A percentile compares a stretch with the other conserved stretches of the same genome.
These are phyloP conservation scores for Synergus japonicus DNA, from an alignment of 2,888 invertebrate genomes.

Conservation along the genomic window DNA sequence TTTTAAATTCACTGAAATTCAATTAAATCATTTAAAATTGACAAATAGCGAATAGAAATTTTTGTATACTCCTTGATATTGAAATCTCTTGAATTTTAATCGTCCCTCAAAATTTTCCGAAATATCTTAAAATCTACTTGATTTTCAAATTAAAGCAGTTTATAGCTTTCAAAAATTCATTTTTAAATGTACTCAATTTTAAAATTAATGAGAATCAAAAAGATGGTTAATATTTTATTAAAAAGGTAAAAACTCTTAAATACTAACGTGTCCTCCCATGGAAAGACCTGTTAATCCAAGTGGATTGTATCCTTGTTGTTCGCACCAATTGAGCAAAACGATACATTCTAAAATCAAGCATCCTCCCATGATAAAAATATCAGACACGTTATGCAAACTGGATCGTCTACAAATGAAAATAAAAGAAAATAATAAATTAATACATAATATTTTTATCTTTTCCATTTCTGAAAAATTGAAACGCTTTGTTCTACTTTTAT, in stretches of 20 bases:
- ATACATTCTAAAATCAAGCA: conserved; percentile 95
- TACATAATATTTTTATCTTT: conserved; percentile 1
- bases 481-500: conserved; percentile 43
- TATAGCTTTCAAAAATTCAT: no score
- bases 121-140: no score
- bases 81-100: no score
- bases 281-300: conserved; percentile 96
- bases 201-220: neutral
- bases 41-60: no score
- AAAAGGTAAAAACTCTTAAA: neutral
- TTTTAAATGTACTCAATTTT: no score
- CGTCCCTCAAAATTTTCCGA: no score
- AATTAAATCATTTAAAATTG: no score
- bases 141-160: no score
- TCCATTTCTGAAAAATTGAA: neutral
- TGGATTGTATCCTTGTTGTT: conserved; percentile 93
- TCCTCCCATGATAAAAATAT: conserved; percentile 99
- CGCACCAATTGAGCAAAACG: conserved; percentile 96
- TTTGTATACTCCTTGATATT: no score
- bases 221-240: neutral
- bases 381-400: conserved; percentile 95
- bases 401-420: conserved; percentile 84
- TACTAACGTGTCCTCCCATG: conserved; percentile 97
- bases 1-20: no score
- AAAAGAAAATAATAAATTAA: conserved; percentile 18